Conservation (phyloP, 2,113 vertebrate species). For the Poicephalus gulielmi region DNA sequence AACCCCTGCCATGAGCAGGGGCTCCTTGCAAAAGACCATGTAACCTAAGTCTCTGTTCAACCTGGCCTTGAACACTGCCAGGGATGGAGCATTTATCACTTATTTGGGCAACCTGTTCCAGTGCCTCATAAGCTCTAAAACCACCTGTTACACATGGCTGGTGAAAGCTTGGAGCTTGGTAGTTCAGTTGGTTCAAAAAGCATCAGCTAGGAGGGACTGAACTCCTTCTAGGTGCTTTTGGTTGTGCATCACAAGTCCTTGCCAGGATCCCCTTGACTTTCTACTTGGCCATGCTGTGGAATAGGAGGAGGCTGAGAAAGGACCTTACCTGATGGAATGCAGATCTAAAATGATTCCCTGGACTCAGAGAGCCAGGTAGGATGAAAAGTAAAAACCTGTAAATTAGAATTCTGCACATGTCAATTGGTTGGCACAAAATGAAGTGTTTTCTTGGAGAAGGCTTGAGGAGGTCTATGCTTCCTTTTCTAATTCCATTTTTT, state of each 20-base stretch:
- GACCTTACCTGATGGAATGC: neutral
- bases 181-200: neutral
- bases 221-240: neutral
- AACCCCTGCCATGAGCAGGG: neutral
- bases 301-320: neutral
- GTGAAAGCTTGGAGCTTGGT: neutral
- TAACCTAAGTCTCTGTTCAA: neutral
- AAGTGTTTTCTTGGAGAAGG: neutral
- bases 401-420: neutral
- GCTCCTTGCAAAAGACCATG: neutral
- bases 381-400: neutral
- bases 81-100: neutral
- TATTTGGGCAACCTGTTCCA: neutral
- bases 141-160: neutral
- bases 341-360: neutral
- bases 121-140: neutral
- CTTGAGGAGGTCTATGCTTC: neutral
- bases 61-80: neutral
- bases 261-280: too few relatives aligned
- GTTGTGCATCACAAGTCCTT: fast-evolving
- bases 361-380: neutral
- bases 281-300: neutral
- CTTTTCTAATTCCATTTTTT: neutral
- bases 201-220: neutral
- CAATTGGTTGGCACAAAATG: neutral